Conservation (phyloP, 2,113 vertebrate genomes). For the Stomatorhinus ivindoensis region DNA sequence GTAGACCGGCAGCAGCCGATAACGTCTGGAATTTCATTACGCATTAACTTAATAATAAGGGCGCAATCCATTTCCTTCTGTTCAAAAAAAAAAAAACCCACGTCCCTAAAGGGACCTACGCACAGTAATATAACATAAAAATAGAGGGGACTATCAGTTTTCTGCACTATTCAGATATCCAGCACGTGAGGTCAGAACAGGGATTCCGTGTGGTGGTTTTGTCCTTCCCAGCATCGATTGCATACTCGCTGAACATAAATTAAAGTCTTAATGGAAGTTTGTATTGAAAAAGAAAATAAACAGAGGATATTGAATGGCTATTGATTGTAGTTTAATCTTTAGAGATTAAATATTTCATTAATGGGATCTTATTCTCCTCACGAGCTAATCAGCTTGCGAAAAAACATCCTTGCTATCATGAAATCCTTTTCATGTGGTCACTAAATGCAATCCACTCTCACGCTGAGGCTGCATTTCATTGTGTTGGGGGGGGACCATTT, state of each 20-base stretch:
- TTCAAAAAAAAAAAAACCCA: not conserved
- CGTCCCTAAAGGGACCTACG: not conserved
- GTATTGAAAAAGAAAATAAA: slow-evolving; percentile 11
- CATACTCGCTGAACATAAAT: not conserved
- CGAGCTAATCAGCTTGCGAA: not conserved
- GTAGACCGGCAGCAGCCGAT: not conserved
- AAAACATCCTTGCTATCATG: not conserved
- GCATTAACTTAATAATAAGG: not conserved
- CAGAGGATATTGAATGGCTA: not conserved
- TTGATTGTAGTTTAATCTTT: slow-evolving; percentile 4
- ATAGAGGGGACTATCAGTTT: not conserved
- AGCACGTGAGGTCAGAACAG: not conserved
- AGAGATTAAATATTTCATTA: slow-evolving; percentile 6
- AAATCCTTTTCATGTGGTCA: not conserved
- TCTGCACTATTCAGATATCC: not conserved
- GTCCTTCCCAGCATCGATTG: not conserved
- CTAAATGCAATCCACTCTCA: slow-evolving; percentile 1
- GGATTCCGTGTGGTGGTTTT: not conserved
- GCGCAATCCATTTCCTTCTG: not conserved
- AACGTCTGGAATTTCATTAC: not conserved
- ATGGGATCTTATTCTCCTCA: slow-evolving; percentile 1
- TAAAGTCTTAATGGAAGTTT: slow-evolving; percentile 11
- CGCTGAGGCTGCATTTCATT: not conserved
- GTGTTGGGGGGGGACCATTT: not conserved
- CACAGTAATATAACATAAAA: not conserved